Evolutionary conservation across 1,140 invertebrate species (phyloP), one percentile per base, ranked within the genome.

Genomic region (Drosophila bocki): DNA sequence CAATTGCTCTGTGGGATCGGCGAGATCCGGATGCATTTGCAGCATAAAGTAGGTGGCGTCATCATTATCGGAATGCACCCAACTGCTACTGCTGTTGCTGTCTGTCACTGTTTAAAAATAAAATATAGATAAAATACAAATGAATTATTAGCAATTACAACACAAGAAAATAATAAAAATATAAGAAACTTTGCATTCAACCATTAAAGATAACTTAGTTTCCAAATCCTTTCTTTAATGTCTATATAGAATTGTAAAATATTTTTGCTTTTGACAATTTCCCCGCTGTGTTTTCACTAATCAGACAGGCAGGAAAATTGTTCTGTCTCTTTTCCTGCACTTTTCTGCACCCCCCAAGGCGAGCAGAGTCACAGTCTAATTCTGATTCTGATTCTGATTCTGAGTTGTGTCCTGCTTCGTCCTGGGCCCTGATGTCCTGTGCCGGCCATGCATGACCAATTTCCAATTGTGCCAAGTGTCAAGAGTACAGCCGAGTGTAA

Each of bases 21-120:
- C 95, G 42, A 96, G 93, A 93, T 95, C 95, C 39, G 95, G 94
- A 91, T 96, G 95, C 93, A 96, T 96, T 91, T 96, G 95, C 42
- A 96, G 93, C 42, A 94, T 82, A 59, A 95, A 95, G 80, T 94
- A 95, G 22, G 94, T 94, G 39, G 93, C 93, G 70, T 95, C 94
- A 59, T 93, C 94, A 51, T 81, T 85, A 50, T 93, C 86, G 12
- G 81, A 84, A 32, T 92, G 82, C 22, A 92, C 91, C 92, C 92
- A 93, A 54, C 92, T 91, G 44, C 42, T 74, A 56, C 45, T 60
- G 15, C 9, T 64, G 13, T 29, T 63, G 41, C 42, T 37, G 45
- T 44, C 80, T n/a, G 78, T 82, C n/a, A 82, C 85, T 90, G 44
- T 74, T n/a, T 0, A 13, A 11, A 41, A 32, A 39, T 8, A 70